Evolutionary conservation across 2,113 vertebrate genomes (phyloP).

Genomic region (Tyto alba): DNA sequence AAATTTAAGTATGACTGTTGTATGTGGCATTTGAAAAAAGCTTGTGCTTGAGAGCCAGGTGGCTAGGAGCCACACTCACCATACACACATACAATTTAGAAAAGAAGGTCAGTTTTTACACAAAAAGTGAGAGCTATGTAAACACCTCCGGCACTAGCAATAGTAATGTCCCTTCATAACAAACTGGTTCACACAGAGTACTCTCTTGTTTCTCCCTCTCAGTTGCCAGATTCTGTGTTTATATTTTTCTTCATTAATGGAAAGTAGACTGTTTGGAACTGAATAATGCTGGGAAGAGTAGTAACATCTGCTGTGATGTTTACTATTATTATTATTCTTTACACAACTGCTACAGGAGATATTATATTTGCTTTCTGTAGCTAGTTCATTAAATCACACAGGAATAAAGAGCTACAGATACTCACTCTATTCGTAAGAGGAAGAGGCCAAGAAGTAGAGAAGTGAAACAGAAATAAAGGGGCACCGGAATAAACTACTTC

Average conservation of each 20-base stretch:
- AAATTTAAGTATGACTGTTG: background rate
- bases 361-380: background rate
- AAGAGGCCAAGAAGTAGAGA: background rate
- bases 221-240: background rate
- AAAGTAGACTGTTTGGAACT: conserved; percentile 1
- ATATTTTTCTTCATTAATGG: conserved; percentile 23
- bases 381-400: background rate
- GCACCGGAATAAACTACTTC: background rate
- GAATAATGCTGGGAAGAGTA: conserved; percentile 3
- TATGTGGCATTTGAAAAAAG: background rate
- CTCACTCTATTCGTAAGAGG: background rate
- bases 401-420: background rate
- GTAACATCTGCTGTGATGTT: conserved; percentile 11
- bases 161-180: background rate
- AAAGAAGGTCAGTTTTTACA: background rate
- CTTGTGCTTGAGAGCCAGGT: background rate
- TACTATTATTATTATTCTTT: background rate
- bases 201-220: background rate
- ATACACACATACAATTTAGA: background rate
- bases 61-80: background rate
- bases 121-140: background rate
- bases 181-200: background rate
- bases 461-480: background rate
- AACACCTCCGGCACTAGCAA: background rate
- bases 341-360: background rate